These are phyloP conservation scores for Synergus gifuensis DNA, from an alignment of 2,888 invertebrate genomes.

Conservation along the genomic window DNA sequence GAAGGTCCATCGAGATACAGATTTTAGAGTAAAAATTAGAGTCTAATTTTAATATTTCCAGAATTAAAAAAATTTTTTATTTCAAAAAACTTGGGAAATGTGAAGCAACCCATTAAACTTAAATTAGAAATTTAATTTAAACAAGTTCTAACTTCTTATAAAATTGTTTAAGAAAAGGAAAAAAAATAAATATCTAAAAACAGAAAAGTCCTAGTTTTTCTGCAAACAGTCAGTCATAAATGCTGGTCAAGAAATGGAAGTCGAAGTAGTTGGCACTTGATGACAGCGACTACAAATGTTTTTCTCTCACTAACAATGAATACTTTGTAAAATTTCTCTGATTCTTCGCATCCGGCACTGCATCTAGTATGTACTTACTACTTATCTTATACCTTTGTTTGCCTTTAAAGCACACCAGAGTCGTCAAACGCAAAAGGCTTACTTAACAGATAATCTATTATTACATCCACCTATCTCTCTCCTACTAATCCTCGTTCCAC, in stretches of 20 bases:
- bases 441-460: constrained; percentile 45
- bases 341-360: constrained; percentile 37
- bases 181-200: background rate
- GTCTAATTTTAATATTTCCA: constrained; percentile 33
- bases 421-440: background rate
- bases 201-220: constrained; percentile 4
- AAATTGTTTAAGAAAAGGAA: background rate
- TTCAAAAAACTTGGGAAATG: background rate
- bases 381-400: constrained; percentile 19
- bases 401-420: background rate
- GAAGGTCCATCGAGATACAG: constrained; percentile 67
- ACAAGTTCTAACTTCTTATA: background rate
- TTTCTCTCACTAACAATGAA: constrained; percentile 34
- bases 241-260: constrained; percentile 9
- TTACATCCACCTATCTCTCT: constrained; percentile 40
- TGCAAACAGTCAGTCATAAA: background rate
- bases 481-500: constrained; percentile 29
- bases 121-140: background rate
- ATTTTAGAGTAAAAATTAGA: constrained; percentile 40
- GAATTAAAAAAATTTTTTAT: background rate
- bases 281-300: constrained; percentile 10
- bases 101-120: background rate
- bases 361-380: background rate
- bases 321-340: constrained; percentile 27
- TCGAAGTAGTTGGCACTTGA: constrained; percentile 30